These are phyloP conservation scores for Drosophila tanythrix DNA, from an alignment of 2,888 invertebrate species.

Conservation along the genomic window DNA sequence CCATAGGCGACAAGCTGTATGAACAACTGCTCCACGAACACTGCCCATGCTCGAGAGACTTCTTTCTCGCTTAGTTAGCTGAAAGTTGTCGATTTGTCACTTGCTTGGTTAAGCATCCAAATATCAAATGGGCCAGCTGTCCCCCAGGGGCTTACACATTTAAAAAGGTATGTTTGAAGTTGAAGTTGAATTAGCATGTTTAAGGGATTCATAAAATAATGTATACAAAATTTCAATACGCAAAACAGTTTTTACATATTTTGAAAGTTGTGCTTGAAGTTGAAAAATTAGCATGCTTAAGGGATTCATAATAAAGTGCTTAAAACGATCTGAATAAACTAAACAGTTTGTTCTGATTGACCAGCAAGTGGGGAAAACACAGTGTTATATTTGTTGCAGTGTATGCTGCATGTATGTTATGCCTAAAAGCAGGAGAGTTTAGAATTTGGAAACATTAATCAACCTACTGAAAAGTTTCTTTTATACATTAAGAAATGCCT, in stretches of 20 bases:
- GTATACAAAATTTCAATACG: background rate
- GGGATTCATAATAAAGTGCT: background rate
- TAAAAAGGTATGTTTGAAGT: background rate
- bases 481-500: too few relatives aligned
- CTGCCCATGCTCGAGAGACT: background rate
- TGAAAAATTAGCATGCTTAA: background rate
- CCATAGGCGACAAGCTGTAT: conserved; percentile 63
- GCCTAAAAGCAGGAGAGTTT: too few relatives aligned
- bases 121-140: conserved; percentile 2
- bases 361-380: background rate
- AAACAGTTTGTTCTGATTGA: background rate
- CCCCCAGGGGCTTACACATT: background rate
- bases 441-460: too few relatives aligned
- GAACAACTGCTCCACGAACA: conserved; percentile 26
- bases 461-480: too few relatives aligned
- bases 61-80: conserved; percentile 18
- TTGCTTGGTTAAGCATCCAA: conserved; percentile 52
- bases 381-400: background rate
- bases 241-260: background rate
- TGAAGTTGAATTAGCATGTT: background rate
- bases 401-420: too few relatives aligned
- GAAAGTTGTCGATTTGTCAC: conserved; percentile 64
- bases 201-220: background rate
- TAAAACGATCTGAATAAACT: background rate
- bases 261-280: background rate